phyloP scores from a whole-genome alignment of 2,113 vertebrate genomes.

The Macquaria australasica region DNA sequence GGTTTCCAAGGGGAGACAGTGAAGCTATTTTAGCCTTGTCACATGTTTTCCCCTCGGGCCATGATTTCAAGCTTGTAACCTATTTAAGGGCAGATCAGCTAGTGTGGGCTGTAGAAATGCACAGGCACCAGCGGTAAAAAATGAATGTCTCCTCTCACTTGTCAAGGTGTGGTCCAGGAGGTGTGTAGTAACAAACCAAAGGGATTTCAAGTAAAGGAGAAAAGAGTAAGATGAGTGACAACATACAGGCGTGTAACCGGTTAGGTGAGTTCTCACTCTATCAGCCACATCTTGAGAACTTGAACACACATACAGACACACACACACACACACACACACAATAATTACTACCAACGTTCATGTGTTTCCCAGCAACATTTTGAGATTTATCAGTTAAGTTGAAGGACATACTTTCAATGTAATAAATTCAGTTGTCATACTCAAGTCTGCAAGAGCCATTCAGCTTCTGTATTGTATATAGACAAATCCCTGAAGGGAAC shows the following conservation, averaged over 20 bases:
- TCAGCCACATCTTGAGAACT: constrained; percentile 28
- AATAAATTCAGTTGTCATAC: neutral
- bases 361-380: neutral
- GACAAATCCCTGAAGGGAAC: neutral
- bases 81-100: constrained; percentile 70
- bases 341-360: neutral
- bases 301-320: constrained; percentile 35
- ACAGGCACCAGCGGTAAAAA: constrained; percentile 2
- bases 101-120: constrained; percentile 31
- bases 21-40: constrained; percentile 82
- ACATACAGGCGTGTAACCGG: constrained; percentile 32
- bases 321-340: constrained; percentile 23
- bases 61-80: constrained; percentile 76
- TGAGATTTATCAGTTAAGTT: neutral
- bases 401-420: neutral
- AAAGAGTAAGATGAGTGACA: neutral
- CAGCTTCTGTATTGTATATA: neutral
- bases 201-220: constrained; percentile 9
- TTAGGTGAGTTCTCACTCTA: constrained; percentile 40
- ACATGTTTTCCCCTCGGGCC: constrained; percentile 77
- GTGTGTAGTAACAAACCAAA: neutral
- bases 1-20: constrained; percentile 68
- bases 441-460: neutral
- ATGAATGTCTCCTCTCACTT: neutral
- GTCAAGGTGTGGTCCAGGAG: constrained; percentile 26